phyloP scores from a whole-genome alignment of 2,888 invertebrate species.

The Prenolepis imparis region DNA sequence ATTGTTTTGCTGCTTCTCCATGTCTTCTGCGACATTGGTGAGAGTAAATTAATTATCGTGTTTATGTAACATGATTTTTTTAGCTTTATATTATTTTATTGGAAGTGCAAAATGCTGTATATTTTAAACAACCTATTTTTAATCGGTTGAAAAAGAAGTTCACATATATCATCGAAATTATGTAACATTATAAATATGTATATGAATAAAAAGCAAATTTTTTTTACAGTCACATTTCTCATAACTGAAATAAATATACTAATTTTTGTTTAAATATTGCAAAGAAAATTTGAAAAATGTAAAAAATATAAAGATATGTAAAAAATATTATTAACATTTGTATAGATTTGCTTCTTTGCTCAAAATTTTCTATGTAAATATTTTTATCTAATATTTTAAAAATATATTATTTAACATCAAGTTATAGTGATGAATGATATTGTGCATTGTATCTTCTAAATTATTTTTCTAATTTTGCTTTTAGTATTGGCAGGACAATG shows the following conservation, averaged over 20 bases:
- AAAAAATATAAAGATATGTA: not conserved
- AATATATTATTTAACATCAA: not conserved
- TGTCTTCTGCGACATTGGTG: slow-evolving; percentile 76
- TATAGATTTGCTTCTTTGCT: not conserved
- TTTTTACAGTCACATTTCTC: not conserved
- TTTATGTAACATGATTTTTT: not conserved
- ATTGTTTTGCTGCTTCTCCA: slow-evolving; percentile 72
- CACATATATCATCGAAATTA: not conserved
- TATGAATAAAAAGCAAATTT: not conserved
- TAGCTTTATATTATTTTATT: not conserved
- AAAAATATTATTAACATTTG: not conserved
- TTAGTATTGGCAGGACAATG: slow-evolving; percentile 82
- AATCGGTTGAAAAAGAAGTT: not conserved
- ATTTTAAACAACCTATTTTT: not conserved
- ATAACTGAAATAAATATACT: not conserved
- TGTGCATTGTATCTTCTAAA: not conserved
- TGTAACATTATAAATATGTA: not conserved
- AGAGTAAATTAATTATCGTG: slow-evolving; percentile 56
- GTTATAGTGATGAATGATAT: not conserved
- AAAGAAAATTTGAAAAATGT: slow-evolving; percentile 5
- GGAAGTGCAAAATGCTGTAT: not conserved
- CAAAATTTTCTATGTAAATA: not conserved
- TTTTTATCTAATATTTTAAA: not conserved
- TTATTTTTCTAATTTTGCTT: slow-evolving; percentile 38
- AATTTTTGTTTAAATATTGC: slow-evolving; percentile 5